Evolutionary conservation across 2,113 vertebrate species (phyloP), one percentile per base, ranked within the genome.

Genomic region (Calyptommatus sinebrachiatus): DNA sequence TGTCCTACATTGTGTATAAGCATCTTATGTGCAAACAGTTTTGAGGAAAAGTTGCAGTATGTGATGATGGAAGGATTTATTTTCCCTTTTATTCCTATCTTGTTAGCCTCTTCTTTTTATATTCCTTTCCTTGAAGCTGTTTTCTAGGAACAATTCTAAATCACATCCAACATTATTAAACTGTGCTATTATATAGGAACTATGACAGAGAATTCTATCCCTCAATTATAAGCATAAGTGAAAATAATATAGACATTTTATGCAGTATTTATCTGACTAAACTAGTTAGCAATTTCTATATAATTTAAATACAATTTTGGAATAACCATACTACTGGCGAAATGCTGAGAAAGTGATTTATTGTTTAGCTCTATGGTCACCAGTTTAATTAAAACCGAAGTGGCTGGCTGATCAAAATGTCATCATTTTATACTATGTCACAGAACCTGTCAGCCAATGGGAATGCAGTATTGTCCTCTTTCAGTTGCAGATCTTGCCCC

Each of bases 221-320:
- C 67, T 77, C 26, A 76, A 21, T 76, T 26, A 62, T 61, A 76
- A 63, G 60, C 65, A 31, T 65, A 35, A 46, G 68, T 26, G 53
- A 68, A 4, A 29, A 53, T 14, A 29, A 31, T 57, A 53, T n/a
- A 66, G 61, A 77, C 67, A 16, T 63, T 63, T 5, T 72, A 9
- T 71, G 0, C 65, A 18, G n/a, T 7, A 74, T 5, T 50, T 57
- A 68, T 7, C 8, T 28, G 22, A 31, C 62, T 78, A 73, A 48
- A 69, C 31, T 46, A 80, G 80, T 82, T 68, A 74, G 18, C 62
- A 68, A 73, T 24, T 82, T 67, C 35, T 41, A 41, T 41, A 41
- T 41, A 41, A 83, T 16, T 21, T 69, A 71, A 77, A 77, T 53
- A 80, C 35, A 41, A 41, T 41, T 41, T 41, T 41, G 35, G 5